phyloP scores from a whole-genome alignment of 2,113 vertebrate genomes.

The Salvelinus sp. region DNA sequence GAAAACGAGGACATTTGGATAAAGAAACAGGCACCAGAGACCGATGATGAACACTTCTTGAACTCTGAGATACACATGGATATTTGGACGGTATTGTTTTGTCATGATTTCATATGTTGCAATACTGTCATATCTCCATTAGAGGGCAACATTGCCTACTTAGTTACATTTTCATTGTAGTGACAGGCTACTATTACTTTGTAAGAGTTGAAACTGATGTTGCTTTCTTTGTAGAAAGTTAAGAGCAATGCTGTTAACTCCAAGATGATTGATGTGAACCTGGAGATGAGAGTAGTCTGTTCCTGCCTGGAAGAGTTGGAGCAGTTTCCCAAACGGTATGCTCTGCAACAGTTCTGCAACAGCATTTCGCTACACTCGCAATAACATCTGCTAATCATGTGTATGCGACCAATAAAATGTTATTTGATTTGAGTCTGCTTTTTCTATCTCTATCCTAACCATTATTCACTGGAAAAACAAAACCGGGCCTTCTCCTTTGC shows the following conservation, averaged over 20 bases:
- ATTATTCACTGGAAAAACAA: background rate
- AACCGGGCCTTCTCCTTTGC: background rate
- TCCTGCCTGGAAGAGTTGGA: conserved; percentile 61
- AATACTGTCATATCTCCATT: background rate
- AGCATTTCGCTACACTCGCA: no score
- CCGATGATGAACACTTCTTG: conserved; percentile 57
- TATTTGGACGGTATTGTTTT: conserved; percentile 62
- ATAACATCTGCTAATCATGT: background rate
- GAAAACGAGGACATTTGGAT: conserved; percentile 61
- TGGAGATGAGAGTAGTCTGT: conserved; percentile 53
- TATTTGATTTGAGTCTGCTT: background rate
- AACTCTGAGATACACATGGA: conserved; percentile 63
- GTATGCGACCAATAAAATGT: background rate
- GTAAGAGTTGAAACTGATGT: background rate
- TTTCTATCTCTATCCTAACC: background rate
- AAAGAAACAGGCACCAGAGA: conserved; percentile 23
- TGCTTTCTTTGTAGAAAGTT: conserved; percentile 48
- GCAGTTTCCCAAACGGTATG: conserved; percentile 65
- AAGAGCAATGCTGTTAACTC: conserved; percentile 25
- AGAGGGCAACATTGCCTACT: conserved; percentile 28
- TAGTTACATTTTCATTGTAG: background rate
- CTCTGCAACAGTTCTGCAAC: background rate
- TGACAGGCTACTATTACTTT: background rate
- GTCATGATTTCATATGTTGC: background rate
- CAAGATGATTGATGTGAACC: conserved; percentile 43